Percentiles rank a stretch among this genome's conserved stretches.
Conservation (phyloP, 1,140 invertebrate genomes). For the Ridgeia piscesae region DNA sequence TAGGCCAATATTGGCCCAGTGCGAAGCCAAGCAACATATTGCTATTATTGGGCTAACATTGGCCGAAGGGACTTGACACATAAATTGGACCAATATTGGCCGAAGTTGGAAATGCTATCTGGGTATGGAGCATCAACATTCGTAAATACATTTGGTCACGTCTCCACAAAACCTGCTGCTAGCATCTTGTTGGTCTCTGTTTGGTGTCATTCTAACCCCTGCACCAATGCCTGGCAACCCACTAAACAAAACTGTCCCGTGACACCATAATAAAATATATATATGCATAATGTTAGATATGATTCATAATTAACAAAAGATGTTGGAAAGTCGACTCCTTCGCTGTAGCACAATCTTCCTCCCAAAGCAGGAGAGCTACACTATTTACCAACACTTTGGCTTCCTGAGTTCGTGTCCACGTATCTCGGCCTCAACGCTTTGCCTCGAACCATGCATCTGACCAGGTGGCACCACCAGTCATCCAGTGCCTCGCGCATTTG, state of each 20-base stretch:
- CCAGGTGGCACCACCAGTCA: too few species aligned
- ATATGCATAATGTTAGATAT: constrained; percentile 2
- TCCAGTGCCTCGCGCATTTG: background rate
- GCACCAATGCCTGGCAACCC: background rate
- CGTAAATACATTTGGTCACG: background rate
- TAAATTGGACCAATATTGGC: too few species aligned
- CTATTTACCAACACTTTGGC: background rate
- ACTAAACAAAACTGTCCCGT: background rate
- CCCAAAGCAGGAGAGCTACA: background rate
- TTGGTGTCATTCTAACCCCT: background rate
- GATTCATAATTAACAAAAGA: constrained; percentile 2
- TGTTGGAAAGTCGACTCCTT: background rate
- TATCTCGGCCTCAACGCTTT: background rate
- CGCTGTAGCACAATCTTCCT: background rate
- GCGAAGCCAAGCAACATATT: too few species aligned
- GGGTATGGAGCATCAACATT: background rate
- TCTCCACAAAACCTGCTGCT: background rate
- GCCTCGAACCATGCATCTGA: background rate
- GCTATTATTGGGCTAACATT: too few species aligned
- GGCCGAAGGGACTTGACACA: too few species aligned
- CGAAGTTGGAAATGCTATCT: too few species aligned
- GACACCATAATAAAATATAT: background rate
- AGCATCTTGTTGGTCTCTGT: background rate
- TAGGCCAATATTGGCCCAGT: too few species aligned
- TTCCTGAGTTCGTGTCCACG: background rate